A percentile compares a stretch with the other conserved stretches of the same genome.
These are phyloP conservation scores for Mandrillus leucophaeus DNA, from an alignment of 2,113 vertebrate species.

Conservation along the genomic window DNA sequence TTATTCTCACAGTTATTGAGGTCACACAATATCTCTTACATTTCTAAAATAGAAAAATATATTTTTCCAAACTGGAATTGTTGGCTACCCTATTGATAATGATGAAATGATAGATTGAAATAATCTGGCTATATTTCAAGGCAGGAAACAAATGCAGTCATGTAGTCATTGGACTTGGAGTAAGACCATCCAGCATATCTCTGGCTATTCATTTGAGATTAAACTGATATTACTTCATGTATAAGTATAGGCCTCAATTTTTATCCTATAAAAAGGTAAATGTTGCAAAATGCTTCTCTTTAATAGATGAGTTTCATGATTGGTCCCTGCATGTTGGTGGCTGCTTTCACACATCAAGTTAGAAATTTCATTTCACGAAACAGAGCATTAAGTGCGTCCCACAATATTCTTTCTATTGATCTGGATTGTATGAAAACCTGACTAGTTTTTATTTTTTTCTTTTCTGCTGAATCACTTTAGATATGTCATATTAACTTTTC, in stretches of 20 bases:
- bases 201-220: neutral
- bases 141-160: neutral
- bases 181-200: neutral
- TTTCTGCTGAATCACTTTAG: neutral
- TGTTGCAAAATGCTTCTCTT: neutral
- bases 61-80: neutral
- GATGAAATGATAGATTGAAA: neutral
- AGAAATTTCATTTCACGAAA: conserved; percentile 33
- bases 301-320: neutral
- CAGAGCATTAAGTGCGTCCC: neutral
- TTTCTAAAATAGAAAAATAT: neutral
- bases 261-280: neutral
- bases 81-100: neutral
- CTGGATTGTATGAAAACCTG: neutral
- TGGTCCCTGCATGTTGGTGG: neutral
- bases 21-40: neutral
- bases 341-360: neutral
- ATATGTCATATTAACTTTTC: neutral
- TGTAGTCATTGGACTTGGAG: neutral
- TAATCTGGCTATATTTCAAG: neutral
- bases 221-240: neutral
- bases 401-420: neutral
- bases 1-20: neutral
- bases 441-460: neutral
- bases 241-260: neutral